Evolutionary conservation across 2,113 vertebrate species (phyloP).

Genomic region (Antennarius striatus): DNA sequence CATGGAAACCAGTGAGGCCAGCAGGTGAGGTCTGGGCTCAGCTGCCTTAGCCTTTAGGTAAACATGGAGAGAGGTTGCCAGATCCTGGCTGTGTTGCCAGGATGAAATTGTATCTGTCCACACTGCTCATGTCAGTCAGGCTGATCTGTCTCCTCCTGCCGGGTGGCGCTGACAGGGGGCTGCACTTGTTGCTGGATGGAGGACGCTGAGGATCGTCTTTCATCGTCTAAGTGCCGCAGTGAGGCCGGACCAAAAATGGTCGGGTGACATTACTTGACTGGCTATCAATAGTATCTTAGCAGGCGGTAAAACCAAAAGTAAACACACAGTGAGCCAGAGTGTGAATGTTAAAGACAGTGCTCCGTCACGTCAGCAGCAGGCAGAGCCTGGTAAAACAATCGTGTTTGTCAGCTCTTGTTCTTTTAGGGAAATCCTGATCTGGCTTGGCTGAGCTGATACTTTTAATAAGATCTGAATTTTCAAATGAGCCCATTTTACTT

Average conservation of each 20-base stretch:
- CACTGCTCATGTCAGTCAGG: slow-evolving; percentile 68
- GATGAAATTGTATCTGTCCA: slow-evolving; percentile 85
- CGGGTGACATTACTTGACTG: slow-evolving; percentile 93
- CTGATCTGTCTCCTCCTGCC: slow-evolving; percentile 65
- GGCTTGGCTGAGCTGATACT: slow-evolving; percentile 49
- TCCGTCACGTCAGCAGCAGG: slow-evolving; percentile 14
- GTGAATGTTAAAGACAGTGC: slow-evolving; percentile 46
- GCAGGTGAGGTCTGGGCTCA: slow-evolving; percentile 88
- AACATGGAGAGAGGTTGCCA: slow-evolving; percentile 80
- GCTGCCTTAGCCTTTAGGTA: slow-evolving; percentile 91
- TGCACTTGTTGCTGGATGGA: slow-evolving; percentile 80
- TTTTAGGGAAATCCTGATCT: slow-evolving; percentile 56
- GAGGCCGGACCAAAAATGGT: slow-evolving; percentile 84
- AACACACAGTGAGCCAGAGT: slow-evolving; percentile 65
- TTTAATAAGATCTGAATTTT: slow-evolving; percentile 72
- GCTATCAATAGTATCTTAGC: slow-evolving; percentile 88
- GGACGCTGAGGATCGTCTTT: slow-evolving; percentile 82
- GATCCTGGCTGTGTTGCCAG: slow-evolving; percentile 79
- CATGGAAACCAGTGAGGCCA: slow-evolving; percentile 87
- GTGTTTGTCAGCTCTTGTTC: slow-evolving; percentile 40
- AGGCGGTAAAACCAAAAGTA: slow-evolving; percentile 78
- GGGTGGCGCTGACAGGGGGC: slow-evolving; percentile 51
- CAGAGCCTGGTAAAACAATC: slow-evolving; percentile 49
- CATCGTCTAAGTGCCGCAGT: slow-evolving; percentile 85
- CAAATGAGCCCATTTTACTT: slow-evolving; percentile 56